Base-by-base conservation (phyloP, 1,140 invertebrate species). In the Periplaneta americana region DNA sequence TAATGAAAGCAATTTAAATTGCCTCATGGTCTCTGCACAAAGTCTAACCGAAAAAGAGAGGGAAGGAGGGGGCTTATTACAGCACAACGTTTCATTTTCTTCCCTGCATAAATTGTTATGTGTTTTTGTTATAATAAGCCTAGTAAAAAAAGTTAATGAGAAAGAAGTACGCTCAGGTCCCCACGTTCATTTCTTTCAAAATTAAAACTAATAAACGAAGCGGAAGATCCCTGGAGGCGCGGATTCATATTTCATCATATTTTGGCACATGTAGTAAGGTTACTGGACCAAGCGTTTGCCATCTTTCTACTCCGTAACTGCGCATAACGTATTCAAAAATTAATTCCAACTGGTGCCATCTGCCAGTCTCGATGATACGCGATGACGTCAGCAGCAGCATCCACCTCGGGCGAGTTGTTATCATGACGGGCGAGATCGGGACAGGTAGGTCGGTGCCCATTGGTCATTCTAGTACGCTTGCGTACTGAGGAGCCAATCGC, bases 281-380 rank as follows among this genome's bases (percentile, higher is more conserved):
- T 18, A 6, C 48, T n/a, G 22, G 48, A 66, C 48, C 48, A n/a
- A n/a, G n/a, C 28, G 48, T 66, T 66, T 39, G 77, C 77, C 77
- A 48, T 78, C 39, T 78, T 78, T n/a, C n/a, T n/a, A 28, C 35
- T 48, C 34, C 34, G 32, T 37, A 28, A 39, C 77, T 78, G 77
- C 77, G 77, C 77, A 78, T 78, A 78, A 78, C 77, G 31, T 78
- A 78, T 78, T 78, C 77, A 78, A 78, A 78, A 78, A 78, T 78
- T 78, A 78, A 78, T 78, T 34, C 36, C 39, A 78, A 36, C 35
- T 48, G 35, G 77, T 78, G 77, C 77, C 77, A 78, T 78, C 77
- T 78, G 77, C 77, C 77, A 39, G 77, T 36, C 77, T 8, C 17
- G 36, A 78, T 48, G 34, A 75, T 28, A 13, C 77, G 9, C 13